Base-by-base conservation (phyloP, 2,797 vertebrate genomes). In the Fundulus diaphanus region DNA sequence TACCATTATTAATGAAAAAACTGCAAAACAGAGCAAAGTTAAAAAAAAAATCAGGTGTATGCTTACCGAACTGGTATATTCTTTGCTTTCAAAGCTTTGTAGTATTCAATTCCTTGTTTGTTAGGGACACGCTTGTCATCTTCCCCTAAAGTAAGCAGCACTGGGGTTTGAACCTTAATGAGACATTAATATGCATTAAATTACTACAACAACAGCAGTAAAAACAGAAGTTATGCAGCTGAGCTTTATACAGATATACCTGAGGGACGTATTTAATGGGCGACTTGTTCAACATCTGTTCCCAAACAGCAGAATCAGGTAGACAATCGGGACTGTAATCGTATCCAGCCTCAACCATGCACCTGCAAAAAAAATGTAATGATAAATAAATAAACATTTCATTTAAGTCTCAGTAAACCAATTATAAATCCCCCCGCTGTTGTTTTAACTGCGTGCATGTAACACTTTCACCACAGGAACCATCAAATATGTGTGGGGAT, bases 81-180 rank as follows among this genome's bases (percentile, higher is more conserved):
- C 46, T 92, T 93, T 82, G 95, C 94, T 89, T 96, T 98, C 66
- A 99, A 94, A 29, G 96, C 96, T 76, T 83, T 96, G 90, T 98
- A 99, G 87, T 96, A 99, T 86, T 98, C 98, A 15, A 99, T 87
- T 7, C 98, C 97, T 90, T 99, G 98, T 78, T 95, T 96, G 83
- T 91, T 96, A 24, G 97, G 98, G 3, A 98, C 98, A 1, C 98
- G 97, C 72, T 91, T 95, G 90, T 99, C 98, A 0, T 98, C 96
- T 74, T 98, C 97, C 44, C 98, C 98, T 80, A 99, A 82, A 82
- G 96, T 94, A 73, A 99, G 93, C 76, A 99, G 88, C 35, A 99
- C 96, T 0, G 98, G 97, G 0, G 96, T 96, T 74, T 94, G 95
- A 12, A 99, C 97, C 98, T 99, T 84, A 29, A 85, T 29, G 31